phyloP scores from a whole-genome alignment of 2,113 vertebrate genomes.

The Periophthalmodon schlosseri region DNA sequence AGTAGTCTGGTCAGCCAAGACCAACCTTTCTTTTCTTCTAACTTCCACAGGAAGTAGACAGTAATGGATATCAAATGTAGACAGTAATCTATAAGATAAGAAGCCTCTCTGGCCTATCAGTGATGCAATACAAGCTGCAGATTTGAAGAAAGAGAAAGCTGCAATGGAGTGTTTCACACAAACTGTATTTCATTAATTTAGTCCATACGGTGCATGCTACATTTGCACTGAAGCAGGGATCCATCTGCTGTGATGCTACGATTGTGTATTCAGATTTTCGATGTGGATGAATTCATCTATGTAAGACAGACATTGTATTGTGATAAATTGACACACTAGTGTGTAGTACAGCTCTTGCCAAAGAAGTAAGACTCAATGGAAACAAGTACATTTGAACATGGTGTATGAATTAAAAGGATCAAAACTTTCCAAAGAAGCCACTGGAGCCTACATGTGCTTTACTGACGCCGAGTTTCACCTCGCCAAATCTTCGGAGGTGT shows the following conservation, averaged over 20 bases:
- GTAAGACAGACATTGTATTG: not conserved
- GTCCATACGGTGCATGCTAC: no score
- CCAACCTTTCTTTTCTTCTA: not conserved
- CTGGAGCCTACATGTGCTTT: conserved; percentile 10
- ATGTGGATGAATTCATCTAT: no score
- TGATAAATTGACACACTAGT: not conserved
- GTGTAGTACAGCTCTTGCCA: not conserved
- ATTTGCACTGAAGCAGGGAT: no score
- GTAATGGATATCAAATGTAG: not conserved
- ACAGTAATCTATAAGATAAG: not conserved
- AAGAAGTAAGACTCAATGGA: not conserved
- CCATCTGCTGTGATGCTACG: no score
- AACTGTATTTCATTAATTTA: no score
- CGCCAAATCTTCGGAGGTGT: conserved; percentile 28
- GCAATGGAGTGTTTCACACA: not conserved
- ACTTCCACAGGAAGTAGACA: not conserved
- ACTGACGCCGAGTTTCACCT: conserved; percentile 21
- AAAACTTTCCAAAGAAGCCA: conserved; percentile 17
- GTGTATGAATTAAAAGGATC: conserved; percentile 7
- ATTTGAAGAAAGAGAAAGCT: not conserved
- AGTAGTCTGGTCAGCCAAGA: not conserved
- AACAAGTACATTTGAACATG: not conserved
- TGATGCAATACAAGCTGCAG: not conserved
- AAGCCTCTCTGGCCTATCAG: not conserved
- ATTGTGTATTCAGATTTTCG: no score